phyloP scores from a whole-genome alignment of 2,797 vertebrate species.

The Syndactyla subalaris region DNA sequence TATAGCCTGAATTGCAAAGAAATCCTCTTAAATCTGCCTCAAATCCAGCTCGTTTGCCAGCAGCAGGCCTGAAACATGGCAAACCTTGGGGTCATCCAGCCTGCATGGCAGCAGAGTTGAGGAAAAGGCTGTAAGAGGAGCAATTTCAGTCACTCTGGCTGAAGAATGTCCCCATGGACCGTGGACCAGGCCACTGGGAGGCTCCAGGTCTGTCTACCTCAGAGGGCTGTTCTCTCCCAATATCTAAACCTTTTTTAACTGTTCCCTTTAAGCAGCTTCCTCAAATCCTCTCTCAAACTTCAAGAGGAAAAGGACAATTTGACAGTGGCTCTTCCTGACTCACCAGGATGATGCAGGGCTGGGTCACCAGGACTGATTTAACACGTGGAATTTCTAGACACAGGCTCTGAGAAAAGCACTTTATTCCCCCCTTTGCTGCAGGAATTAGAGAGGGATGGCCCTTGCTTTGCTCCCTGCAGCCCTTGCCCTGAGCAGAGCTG shows the following conservation, averaged over 20 bases:
- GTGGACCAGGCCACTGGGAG: fast-evolving
- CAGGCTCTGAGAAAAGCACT: fast-evolving
- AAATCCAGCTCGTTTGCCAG: fast-evolving
- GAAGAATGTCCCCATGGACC: fast-evolving
- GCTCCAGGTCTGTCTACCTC: fast-evolving
- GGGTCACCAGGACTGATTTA: background rate
- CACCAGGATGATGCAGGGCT: fast-evolving
- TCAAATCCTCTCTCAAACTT: background rate
- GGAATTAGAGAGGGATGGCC: background rate
- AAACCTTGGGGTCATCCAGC: background rate
- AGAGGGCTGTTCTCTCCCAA: background rate
- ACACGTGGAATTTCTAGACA: background rate
- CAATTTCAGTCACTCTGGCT: fast-evolving
- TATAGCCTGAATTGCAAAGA: background rate
- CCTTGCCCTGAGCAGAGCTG: background rate
- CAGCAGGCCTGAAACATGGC: background rate
- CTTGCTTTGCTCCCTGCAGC: background rate
- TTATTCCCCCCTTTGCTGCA: background rate
- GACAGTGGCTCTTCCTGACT: background rate
- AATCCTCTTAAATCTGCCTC: background rate
- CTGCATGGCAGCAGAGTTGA: fast-evolving
- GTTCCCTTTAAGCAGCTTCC: background rate
- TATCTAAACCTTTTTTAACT: no score
- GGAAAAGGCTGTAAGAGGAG: background rate
- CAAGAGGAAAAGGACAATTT: background rate